Evolutionary conservation across 2,113 vertebrate species (phyloP).

Genomic region (Podarcis cretensis): DNA sequence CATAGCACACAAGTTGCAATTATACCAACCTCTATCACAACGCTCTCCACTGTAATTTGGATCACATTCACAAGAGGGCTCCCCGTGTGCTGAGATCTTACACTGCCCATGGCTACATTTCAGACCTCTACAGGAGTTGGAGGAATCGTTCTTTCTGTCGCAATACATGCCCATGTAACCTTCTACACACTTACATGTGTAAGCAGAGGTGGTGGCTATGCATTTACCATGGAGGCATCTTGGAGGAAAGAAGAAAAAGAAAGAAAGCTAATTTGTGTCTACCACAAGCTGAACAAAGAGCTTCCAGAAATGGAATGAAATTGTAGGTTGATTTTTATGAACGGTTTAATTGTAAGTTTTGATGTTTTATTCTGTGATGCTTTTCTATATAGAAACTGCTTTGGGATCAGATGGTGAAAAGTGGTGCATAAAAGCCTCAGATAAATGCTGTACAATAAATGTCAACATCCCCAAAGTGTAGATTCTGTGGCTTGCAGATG

Average conservation of each 20-base stretch:
- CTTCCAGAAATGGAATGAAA: neutral
- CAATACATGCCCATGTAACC: slow-evolving; percentile 88
- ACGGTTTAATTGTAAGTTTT: no score
- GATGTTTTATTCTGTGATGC: no score
- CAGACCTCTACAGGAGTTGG: slow-evolving; percentile 82
- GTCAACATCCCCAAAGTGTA: no score
- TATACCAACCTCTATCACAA: slow-evolving; percentile 87
- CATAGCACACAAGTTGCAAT: fast-evolving
- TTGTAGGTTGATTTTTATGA: no score
- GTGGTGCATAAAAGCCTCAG: no score
- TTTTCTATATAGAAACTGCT: no score
- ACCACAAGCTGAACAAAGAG: fast-evolving
- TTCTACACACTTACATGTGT: slow-evolving; percentile 87
- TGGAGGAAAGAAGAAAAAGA: slow-evolving; percentile 42
- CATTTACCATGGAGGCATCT: slow-evolving; percentile 92
- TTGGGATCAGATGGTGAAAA: no score
- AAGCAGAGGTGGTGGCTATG: slow-evolving; percentile 76
- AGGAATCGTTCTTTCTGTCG: slow-evolving; percentile 84
- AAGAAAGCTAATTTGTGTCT: neutral
- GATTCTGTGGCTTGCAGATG: no score
- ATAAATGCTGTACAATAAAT: no score
- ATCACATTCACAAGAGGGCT: slow-evolving; percentile 87
- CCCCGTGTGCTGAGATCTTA: slow-evolving; percentile 80
- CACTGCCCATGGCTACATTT: slow-evolving; percentile 91
- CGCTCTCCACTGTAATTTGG: slow-evolving; percentile 81